phyloP scores from a whole-genome alignment of 2,888 invertebrate genomes.

The Pasiphila rectangulata region DNA sequence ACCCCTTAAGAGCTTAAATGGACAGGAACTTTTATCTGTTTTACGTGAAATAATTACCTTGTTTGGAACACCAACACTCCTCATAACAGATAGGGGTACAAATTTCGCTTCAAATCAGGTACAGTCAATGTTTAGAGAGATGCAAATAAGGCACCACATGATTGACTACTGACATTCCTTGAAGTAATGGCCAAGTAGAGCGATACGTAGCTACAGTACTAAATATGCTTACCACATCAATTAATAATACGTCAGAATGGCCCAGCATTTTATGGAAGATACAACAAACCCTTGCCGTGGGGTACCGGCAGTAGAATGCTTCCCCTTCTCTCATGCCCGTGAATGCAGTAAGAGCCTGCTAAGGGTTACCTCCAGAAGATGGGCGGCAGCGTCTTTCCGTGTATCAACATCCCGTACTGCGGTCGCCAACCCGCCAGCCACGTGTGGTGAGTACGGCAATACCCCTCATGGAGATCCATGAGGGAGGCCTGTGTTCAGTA shows the following conservation, averaged over 20 bases:
- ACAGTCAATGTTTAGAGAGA: background rate
- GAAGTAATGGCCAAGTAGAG: conserved; percentile 5
- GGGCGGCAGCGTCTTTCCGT: no score
- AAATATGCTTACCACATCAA: background rate
- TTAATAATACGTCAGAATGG: conserved; percentile 4
- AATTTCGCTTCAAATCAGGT: background rate
- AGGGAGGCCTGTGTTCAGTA: no score
- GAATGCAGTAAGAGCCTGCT: no score
- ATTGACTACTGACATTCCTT: background rate
- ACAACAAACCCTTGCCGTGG: conserved; percentile 3
- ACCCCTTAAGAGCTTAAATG: background rate
- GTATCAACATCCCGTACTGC: no score
- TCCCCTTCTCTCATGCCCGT: no score
- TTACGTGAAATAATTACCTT: conserved; percentile 1
- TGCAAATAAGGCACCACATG: conserved; percentile 4
- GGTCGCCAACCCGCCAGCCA: no score
- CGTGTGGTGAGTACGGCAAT: no score
- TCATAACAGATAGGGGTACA: background rate
- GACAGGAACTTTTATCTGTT: background rate
- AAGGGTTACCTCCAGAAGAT: no score
- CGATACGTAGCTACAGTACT: conserved; percentile 2
- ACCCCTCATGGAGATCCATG: no score
- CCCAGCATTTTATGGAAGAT: conserved; percentile 4
- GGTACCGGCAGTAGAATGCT: no score
- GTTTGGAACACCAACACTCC: background rate